Conservation (phyloP, 2,888 invertebrate genomes). For the Luffia ferchaultella region DNA sequence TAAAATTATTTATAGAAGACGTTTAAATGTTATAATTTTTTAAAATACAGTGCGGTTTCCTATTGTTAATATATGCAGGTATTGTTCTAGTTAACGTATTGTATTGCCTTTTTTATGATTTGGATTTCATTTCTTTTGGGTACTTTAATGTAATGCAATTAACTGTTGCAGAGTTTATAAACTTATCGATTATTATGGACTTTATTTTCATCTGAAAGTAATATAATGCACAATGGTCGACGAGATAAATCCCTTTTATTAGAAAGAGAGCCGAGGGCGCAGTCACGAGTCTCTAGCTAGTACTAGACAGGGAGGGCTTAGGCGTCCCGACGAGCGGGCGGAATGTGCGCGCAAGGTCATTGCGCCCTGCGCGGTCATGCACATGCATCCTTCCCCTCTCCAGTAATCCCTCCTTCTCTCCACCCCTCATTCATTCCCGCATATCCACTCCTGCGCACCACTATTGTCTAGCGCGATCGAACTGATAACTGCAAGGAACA, state of each 20-base stretch:
- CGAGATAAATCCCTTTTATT: slow-evolving; percentile 1
- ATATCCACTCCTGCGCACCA: slow-evolving; percentile 21
- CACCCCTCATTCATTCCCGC: slow-evolving; percentile 11
- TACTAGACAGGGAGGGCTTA: not conserved
- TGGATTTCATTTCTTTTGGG: too few species aligned
- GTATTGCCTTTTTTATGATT: too few species aligned
- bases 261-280: not conserved
- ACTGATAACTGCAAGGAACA: slow-evolving; percentile 45
- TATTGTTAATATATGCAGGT: too few species aligned
- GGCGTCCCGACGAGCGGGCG: slow-evolving; percentile 30
- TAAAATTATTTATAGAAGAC: too few species aligned
- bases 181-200: too few species aligned
- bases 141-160: too few species aligned
- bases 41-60: too few species aligned
- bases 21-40: too few species aligned
- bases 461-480: slow-evolving; percentile 58
- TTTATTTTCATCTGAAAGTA: not conserved
- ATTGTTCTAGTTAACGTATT: too few species aligned
- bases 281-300: not conserved
- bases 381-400: slow-evolving; percentile 38
- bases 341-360: slow-evolving; percentile 64
- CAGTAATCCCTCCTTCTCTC: slow-evolving; percentile 22
- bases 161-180: too few species aligned
- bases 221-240: not conserved
- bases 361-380: slow-evolving; percentile 66